Evolutionary conservation across 2,113 vertebrate genomes (phyloP), one percentile per base, ranked within the genome.

Genomic region (Percina caprodes): DNA sequence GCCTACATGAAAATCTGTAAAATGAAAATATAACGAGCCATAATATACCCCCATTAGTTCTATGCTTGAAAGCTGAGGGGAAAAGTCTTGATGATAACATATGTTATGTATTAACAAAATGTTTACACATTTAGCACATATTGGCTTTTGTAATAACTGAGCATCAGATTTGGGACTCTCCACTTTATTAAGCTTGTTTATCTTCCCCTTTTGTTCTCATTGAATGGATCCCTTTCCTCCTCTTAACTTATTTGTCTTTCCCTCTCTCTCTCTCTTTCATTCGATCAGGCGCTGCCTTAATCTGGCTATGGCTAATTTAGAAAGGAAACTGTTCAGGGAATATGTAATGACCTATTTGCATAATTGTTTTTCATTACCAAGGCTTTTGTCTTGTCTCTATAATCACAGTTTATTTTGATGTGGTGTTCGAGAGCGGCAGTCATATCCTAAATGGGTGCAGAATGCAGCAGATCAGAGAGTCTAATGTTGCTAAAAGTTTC

Each of bases 291-390:
- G 5, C 33, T 21, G 65, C 49, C 54, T 83, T 30, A 59, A 33
- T 60, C 46, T 23, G 30, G 10, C 9, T n/a, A 68, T 18, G 16
- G 18, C 3, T 76, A 61, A 83, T 78, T 61, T 56, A 78, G 39
- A 35, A 19, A 60, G 68, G n/a, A 39, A 24, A 35, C 56, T n/a
- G 46, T 4, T 35, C 5, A 11, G 42, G 19, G 33, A 77, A 19
- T 8, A 11, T 67, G 81, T 78, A 54, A 54, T 24, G 12, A 72
- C 61, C 19, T 23, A 78, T 83, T 68, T 62, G 69, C 69, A 83
- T 74, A 39, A 78, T 79, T 35, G 1, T 26, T 15, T 73, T 62
- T 61, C 24, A 61, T 9, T 9, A 26, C 46, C 1, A 6, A 46
- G 23, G 18, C 23, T 7, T 21, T 51, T 8, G 56, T 49, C 24